Evolutionary conservation across 2,888 invertebrate species (phyloP).

Genomic region (Phymatocera aterrima): DNA sequence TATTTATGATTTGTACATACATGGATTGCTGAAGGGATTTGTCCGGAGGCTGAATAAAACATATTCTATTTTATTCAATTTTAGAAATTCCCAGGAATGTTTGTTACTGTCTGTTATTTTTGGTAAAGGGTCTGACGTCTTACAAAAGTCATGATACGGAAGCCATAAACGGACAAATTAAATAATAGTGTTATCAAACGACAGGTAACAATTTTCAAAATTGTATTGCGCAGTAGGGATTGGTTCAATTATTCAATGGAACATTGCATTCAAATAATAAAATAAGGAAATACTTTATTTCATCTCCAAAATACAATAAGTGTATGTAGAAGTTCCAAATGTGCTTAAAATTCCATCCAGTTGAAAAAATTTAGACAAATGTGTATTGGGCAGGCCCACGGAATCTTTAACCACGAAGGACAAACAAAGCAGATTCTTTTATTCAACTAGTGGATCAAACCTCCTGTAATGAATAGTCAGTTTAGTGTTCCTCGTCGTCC

Average conservation of each 20-base stretch:
- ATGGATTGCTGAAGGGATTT: too few relatives aligned
- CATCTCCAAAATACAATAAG: not conserved
- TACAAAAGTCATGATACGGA: too few relatives aligned
- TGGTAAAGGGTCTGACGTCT: too few relatives aligned
- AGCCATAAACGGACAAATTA: too few relatives aligned
- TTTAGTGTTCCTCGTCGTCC: not conserved
- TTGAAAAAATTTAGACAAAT: not conserved
- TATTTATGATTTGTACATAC: too few relatives aligned
- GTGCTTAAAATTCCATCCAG: not conserved
- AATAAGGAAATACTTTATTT: conserved; percentile 15
- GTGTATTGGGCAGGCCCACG: not conserved
- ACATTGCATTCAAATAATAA: not conserved
- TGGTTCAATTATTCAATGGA: not conserved
- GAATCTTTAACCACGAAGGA: not conserved
- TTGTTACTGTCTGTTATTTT: too few relatives aligned
- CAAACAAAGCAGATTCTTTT: not conserved
- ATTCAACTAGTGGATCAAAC: not conserved
- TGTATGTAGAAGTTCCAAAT: not conserved
- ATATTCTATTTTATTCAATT: too few relatives aligned
- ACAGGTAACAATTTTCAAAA: too few relatives aligned
- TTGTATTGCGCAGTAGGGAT: not conserved
- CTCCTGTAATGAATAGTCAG: not conserved
- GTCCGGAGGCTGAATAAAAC: too few relatives aligned
- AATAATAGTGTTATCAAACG: too few relatives aligned
- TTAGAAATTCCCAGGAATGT: too few relatives aligned